Conservation (phyloP, 2,797 vertebrate species). For the Carduelis carduelis region DNA sequence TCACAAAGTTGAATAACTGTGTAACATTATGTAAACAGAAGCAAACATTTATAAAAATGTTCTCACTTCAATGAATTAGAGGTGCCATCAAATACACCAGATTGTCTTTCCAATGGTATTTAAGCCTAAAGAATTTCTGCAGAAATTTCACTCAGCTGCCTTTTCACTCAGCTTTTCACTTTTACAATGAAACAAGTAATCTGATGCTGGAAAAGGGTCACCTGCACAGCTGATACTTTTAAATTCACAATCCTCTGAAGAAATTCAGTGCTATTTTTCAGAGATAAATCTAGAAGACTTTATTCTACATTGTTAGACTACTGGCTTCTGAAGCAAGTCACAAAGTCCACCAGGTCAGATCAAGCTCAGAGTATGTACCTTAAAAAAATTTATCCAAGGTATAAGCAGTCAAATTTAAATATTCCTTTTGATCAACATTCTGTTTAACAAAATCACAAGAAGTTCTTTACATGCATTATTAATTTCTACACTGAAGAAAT, state of each 20-base stretch:
- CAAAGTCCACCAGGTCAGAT: background rate
- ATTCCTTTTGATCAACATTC: background rate
- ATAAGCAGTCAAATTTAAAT: background rate
- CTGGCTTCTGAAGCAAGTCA: background rate
- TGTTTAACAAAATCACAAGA: background rate
- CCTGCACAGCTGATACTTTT: background rate
- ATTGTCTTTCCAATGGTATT: background rate
- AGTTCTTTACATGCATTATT: background rate
- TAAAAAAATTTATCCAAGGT: background rate
- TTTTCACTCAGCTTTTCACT: background rate
- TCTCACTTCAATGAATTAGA: background rate
- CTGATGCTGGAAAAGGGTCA: background rate
- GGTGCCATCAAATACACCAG: background rate
- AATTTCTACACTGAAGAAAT: background rate
- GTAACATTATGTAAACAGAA: background rate
- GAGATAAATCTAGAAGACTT: background rate
- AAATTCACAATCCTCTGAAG: background rate
- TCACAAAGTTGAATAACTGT: background rate
- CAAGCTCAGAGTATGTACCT: background rate
- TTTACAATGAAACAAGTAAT: background rate
- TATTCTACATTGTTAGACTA: background rate
- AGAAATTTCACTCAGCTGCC: background rate
- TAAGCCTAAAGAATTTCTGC: background rate
- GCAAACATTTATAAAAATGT: background rate
- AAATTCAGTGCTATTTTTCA: background rate